Evolutionary conservation across 2,888 invertebrate genomes (phyloP), one percentile per base, ranked within the genome.

Genomic region (Apamea monoglypha): DNA sequence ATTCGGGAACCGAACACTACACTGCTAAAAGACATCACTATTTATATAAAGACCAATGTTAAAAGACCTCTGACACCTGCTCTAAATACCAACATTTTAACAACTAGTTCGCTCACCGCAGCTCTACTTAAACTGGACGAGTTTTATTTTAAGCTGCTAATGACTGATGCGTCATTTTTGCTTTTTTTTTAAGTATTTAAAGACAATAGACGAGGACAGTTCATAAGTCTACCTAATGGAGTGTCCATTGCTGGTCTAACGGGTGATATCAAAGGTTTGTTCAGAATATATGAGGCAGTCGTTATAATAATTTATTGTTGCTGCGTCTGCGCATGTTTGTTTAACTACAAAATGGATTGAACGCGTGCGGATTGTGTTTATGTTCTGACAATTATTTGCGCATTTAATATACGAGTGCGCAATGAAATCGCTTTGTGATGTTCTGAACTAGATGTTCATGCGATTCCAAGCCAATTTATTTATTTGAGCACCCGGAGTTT

Each of bases 21-120:
- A 82, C 91, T 91, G 95, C 91, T 94, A 95, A 95, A 94, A 95
- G 96, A 96, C 95, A 94, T 90, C 92, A 93, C 95, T 96, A 96
- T 96, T 95, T 95, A 95, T 96, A 96, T 87, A 73, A 74, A 82
- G 81, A 90, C 95, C 94, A 94, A 82, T 85, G 76, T 90, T 88
- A 88, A 77, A 75, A 90, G 93, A 92, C 80, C 93, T 82, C 82
- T 88, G 87, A 90, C 92, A 93, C 92, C 91, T 92, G 92, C 83
- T 91, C 91, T 88, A 87, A 90, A 91, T 90, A 89, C 90, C 91
- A 81, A 80, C 83, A 81, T 80, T 79, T 81, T 81, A 73, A 82
- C 88, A 83, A 79, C 76, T 84, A 84, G 86, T 79, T 77, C 85
- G 70, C 78, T 75, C 77, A 74, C 76, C 75, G 71, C 77, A 81